Percentiles rank a stretch among this genome's conserved stretches.
These are phyloP conservation scores for Tenodera sinensis DNA, from an alignment of 2,888 invertebrate species.

Conservation along the genomic window DNA sequence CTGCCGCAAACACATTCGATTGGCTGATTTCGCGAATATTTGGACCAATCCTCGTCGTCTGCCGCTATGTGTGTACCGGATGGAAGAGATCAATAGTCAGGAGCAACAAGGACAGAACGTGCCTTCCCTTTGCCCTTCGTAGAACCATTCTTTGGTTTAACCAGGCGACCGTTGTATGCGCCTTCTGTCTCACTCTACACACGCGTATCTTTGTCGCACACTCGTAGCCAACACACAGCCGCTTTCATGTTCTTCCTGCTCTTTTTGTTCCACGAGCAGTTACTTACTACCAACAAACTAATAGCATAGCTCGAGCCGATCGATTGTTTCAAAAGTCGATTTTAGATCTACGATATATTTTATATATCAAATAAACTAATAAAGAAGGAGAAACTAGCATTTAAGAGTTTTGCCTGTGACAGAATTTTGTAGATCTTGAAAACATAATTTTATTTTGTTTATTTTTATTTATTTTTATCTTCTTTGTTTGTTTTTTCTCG, in stretches of 20 bases:
- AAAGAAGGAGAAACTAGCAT: too few species aligned
- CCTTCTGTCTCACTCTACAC: neutral
- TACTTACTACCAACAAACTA: too few species aligned
- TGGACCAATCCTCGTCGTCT: constrained; percentile 5
- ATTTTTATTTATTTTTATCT: too few species aligned
- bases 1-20: neutral
- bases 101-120: too few species aligned
- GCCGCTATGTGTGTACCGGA: neutral
- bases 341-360: too few species aligned
- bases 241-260: neutral
- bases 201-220: neutral
- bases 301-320: too few species aligned
- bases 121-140: neutral
- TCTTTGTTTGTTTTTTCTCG: too few species aligned
- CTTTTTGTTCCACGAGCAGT: neutral
- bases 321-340: too few species aligned
- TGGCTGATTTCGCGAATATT: constrained; percentile 8
- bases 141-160: neutral
- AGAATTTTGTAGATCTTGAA: too few species aligned
- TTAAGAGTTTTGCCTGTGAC: too few species aligned
- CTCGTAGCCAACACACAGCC: neutral
- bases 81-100: constrained; percentile 18
- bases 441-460: too few species aligned
- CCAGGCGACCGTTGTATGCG: neutral
- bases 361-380: too few species aligned